Percentiles rank a stretch among this genome's conserved stretches.
Conservation (phyloP, 1,140 invertebrate species). For the Danaus plexippus region DNA sequence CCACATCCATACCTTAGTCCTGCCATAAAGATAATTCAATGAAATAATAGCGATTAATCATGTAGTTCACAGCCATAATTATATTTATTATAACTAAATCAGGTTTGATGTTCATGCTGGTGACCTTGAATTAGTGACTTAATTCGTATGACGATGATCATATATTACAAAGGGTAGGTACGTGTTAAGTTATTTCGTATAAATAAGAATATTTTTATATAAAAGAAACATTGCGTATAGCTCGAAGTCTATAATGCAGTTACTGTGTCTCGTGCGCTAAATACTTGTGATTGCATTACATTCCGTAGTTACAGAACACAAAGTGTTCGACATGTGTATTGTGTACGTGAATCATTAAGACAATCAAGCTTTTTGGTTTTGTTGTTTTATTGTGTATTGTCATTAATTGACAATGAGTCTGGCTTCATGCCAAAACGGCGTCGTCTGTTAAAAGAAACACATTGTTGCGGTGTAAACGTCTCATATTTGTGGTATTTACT, state of each 20-base stretch:
- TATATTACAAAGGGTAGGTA: too few relatives aligned
- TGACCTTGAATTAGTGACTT: conserved; percentile 46
- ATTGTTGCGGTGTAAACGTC: conserved; percentile 28
- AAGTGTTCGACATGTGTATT: conserved; percentile 62
- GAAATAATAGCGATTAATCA: conserved; percentile 13
- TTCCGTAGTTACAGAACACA: conserved; percentile 51
- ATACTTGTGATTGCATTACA: conserved; percentile 37
- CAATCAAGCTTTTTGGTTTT: conserved; percentile 55
- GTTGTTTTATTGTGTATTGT: conserved; percentile 64
- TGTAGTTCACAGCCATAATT: conserved; percentile 18
- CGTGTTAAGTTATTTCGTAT: too few relatives aligned
- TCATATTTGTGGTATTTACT: conserved; percentile 13
- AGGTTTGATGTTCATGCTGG: conserved; percentile 18
- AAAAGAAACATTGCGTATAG: conserved; percentile 10
- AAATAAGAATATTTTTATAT: background rate
- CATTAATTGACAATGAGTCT: conserved; percentile 41
- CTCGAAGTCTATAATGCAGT: conserved; percentile 16
- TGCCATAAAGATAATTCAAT: conserved; percentile 8
- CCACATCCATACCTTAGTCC: too few relatives aligned
- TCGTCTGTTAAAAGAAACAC: conserved; percentile 27
- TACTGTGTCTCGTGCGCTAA: background rate
- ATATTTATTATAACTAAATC: conserved; percentile 24
- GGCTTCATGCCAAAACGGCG: conserved; percentile 46
- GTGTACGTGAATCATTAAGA: conserved; percentile 67
- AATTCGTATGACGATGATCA: conserved; percentile 34